phyloP scores from a whole-genome alignment of 2,888 invertebrate genomes.

The Clitarchus hookeri region DNA sequence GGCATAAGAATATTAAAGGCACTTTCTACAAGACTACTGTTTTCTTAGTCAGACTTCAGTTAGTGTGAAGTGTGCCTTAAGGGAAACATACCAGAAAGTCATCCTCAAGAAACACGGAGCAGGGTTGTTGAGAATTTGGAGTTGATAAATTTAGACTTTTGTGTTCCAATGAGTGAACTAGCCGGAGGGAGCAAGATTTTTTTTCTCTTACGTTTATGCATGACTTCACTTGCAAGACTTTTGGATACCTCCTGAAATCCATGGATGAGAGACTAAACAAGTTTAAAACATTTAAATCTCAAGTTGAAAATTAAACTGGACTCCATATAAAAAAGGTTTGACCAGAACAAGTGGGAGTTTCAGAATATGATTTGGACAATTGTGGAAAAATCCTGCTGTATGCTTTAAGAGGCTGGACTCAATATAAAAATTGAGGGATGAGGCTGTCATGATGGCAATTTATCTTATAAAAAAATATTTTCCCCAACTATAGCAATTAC shows the following conservation, averaged over 20 bases:
- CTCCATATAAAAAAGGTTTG: not conserved
- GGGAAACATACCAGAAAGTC: not conserved
- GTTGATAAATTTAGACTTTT: not conserved
- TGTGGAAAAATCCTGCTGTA: constrained; percentile 45
- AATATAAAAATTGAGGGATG: constrained; percentile 8
- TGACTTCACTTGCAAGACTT: not conserved
- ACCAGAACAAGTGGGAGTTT: constrained; percentile 53
- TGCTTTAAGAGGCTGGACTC: constrained; percentile 46
- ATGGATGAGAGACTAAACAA: not conserved
- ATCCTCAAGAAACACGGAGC: not conserved
- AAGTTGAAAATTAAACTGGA: not conserved
- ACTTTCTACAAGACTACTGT: not conserved
- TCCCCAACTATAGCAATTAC: too few species aligned
- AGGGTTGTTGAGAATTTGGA: not conserved
- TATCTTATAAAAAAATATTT: too few species aligned
- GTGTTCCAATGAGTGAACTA: not conserved
- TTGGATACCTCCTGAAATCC: not conserved
- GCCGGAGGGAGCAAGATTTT: not conserved
- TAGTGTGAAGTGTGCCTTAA: not conserved
- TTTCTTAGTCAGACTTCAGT: not conserved
- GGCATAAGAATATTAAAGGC: not conserved
- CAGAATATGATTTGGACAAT: constrained; percentile 50
- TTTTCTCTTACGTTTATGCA: too few species aligned
- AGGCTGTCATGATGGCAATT: too few species aligned
- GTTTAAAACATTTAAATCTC: not conserved